Conservation (phyloP, 1,140 invertebrate genomes). For the Macrobrachium rosenbergii region DNA sequence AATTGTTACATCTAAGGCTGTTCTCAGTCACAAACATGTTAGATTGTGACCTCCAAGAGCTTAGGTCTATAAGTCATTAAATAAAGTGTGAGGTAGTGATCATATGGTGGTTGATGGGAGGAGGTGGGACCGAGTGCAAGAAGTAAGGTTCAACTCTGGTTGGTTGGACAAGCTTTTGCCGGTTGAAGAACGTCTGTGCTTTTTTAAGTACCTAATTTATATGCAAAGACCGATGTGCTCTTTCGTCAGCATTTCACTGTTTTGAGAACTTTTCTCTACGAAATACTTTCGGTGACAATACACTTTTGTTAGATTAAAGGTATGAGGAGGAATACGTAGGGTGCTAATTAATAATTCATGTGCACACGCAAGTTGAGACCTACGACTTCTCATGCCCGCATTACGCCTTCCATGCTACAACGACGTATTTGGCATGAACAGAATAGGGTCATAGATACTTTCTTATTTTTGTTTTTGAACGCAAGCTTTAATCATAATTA, state of each 20-base stretch:
- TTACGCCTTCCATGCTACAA: constrained; percentile 48
- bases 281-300: neutral
- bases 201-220: constrained; percentile 50
- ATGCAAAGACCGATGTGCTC: constrained; percentile 39
- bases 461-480: too few relatives aligned
- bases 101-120: constrained; percentile 30
- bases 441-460: too few relatives aligned
- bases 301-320: neutral
- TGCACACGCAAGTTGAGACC: constrained; percentile 58
- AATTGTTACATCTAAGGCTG: neutral
- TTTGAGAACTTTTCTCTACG: neutral
- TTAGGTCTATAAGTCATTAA: constrained; percentile 15
- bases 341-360: constrained; percentile 60
- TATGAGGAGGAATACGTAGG: constrained; percentile 23
- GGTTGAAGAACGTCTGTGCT: constrained; percentile 49
- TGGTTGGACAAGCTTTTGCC: constrained; percentile 46
- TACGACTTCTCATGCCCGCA: constrained; percentile 58
- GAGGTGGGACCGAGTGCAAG: constrained; percentile 25
- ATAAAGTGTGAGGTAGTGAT: neutral
- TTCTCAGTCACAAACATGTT: neutral
- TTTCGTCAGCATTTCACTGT: constrained; percentile 17
- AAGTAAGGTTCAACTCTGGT: constrained; percentile 34
- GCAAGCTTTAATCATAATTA: too few relatives aligned
- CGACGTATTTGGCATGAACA: constrained; percentile 34
- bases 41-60: neutral